Evolutionary conservation across 2,888 invertebrate genomes (phyloP).

Genomic region (Thymelicus lineola): DNA sequence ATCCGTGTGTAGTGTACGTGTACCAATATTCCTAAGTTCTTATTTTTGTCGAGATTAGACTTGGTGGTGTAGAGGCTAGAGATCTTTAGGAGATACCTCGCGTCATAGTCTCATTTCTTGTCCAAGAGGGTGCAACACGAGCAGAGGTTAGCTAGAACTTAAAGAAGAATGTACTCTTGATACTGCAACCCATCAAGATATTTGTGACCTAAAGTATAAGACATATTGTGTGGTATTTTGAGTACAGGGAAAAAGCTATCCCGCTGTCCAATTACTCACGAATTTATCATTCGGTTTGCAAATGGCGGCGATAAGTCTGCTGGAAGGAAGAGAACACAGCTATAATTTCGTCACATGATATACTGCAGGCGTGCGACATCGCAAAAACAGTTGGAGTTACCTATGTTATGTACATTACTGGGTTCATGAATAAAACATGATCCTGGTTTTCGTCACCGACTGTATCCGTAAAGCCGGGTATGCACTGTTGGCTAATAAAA

Average conservation of each 20-base stretch:
- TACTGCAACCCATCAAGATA: too few species aligned
- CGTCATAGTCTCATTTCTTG: too few species aligned
- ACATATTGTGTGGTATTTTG: neutral
- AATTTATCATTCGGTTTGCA: slow-evolving; percentile 36
- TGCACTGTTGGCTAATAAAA: slow-evolving; percentile 10
- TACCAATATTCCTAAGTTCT: too few species aligned
- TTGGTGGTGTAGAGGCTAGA: too few species aligned
- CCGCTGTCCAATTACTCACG: slow-evolving; percentile 33
- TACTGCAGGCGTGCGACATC: slow-evolving; percentile 49
- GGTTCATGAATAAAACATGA: slow-evolving; percentile 64
- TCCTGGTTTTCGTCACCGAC: slow-evolving; percentile 42
- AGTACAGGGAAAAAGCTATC: neutral
- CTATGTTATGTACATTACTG: slow-evolving; percentile 47
- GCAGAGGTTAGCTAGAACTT: too few species aligned
- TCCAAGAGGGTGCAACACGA: too few species aligned
- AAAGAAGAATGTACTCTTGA: too few species aligned
- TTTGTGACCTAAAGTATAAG: neutral
- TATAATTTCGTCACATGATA: slow-evolving; percentile 45
- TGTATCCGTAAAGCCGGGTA: slow-evolving; percentile 29
- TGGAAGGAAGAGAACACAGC: slow-evolving; percentile 36
- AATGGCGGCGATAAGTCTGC: slow-evolving; percentile 35
- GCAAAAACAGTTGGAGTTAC: slow-evolving; percentile 49
- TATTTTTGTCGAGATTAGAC: too few species aligned
- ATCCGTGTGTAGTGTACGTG: too few species aligned
- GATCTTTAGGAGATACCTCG: too few species aligned